Percentiles rank a stretch among this genome's conserved stretches.
phyloP scores from a whole-genome alignment of 2,888 invertebrate species.

The Drosophila prostipennis region DNA sequence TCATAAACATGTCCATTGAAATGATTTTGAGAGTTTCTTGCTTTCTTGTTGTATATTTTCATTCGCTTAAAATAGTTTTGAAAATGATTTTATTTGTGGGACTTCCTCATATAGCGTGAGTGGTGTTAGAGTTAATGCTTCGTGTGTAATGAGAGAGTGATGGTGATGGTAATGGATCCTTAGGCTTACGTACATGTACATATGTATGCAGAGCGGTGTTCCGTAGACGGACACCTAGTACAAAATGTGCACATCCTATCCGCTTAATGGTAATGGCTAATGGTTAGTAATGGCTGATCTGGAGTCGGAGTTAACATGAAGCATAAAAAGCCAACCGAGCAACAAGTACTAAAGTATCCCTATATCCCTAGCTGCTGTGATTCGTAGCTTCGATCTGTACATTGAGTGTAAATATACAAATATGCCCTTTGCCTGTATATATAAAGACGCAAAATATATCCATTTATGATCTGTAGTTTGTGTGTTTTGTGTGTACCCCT shows the following conservation, averaged over 20 bases:
- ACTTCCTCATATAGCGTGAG: slow-evolving; percentile 23
- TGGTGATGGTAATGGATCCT: slow-evolving; percentile 8
- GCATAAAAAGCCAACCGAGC: slow-evolving; percentile 72
- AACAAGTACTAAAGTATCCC: slow-evolving; percentile 40
- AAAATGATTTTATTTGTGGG: slow-evolving; percentile 33
- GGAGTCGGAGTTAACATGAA: slow-evolving; percentile 38
- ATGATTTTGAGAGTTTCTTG: slow-evolving; percentile 62
- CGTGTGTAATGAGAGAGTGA: slow-evolving; percentile 16
- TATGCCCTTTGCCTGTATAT: slow-evolving; percentile 60
- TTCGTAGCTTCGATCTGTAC: slow-evolving; percentile 26
- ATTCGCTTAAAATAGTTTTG: slow-evolving; percentile 46
- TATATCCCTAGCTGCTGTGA: slow-evolving; percentile 32
- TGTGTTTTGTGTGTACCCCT: slow-evolving; percentile 30
- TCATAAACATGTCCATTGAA: slow-evolving; percentile 77
- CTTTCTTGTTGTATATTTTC: slow-evolving; percentile 32
- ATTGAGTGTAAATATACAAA: slow-evolving; percentile 64
- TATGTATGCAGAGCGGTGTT: slow-evolving; percentile 21
- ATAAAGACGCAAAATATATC: slow-evolving; percentile 75
- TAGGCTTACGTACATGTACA: slow-evolving; percentile 43
- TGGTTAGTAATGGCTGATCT: slow-evolving; percentile 4
- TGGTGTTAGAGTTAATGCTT: slow-evolving; percentile 37
- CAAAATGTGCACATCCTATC: slow-evolving; percentile 2
- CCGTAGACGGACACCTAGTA: slow-evolving; percentile 1
- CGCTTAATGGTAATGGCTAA: neutral
- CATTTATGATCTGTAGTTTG: slow-evolving; percentile 38